Evolutionary conservation across 2,113 vertebrate genomes (phyloP).

Genomic region (Pontoporia blainvillei): DNA sequence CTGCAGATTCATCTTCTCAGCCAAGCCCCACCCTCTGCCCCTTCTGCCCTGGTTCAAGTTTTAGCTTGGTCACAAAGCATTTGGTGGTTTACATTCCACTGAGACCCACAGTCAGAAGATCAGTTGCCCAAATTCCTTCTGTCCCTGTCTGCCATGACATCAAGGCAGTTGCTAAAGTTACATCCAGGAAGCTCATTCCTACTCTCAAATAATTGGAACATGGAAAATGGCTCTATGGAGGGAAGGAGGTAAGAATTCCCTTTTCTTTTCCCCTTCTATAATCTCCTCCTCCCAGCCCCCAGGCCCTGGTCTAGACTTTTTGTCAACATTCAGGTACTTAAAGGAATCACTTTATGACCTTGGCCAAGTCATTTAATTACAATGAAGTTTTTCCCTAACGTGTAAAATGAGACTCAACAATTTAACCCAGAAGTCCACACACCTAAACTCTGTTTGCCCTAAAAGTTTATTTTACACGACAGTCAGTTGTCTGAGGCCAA

Average conservation of each 20-base stretch:
- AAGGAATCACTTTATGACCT: not conserved
- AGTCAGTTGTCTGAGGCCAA: not conserved
- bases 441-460: not conserved
- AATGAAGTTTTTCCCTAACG: not conserved
- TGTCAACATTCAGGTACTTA: not conserved
- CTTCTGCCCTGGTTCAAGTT: not conserved
- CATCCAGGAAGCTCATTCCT: not conserved
- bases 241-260: not conserved
- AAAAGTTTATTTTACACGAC: not conserved
- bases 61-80: not conserved
- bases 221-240: not conserved
- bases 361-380: not conserved
- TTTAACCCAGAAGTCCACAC: not conserved
- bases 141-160: not conserved
- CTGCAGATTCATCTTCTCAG: not conserved
- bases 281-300: not conserved
- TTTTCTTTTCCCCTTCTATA: not conserved
- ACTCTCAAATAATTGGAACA: not conserved
- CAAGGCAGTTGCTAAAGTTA: not conserved
- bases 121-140: not conserved
- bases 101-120: not conserved
- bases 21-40: not conserved
- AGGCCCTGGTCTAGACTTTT: not conserved
- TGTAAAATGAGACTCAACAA: not conserved
- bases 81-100: not conserved